Evolutionary conservation across 2,888 invertebrate genomes (phyloP).

Genomic region (Galeruca laticollis): DNA sequence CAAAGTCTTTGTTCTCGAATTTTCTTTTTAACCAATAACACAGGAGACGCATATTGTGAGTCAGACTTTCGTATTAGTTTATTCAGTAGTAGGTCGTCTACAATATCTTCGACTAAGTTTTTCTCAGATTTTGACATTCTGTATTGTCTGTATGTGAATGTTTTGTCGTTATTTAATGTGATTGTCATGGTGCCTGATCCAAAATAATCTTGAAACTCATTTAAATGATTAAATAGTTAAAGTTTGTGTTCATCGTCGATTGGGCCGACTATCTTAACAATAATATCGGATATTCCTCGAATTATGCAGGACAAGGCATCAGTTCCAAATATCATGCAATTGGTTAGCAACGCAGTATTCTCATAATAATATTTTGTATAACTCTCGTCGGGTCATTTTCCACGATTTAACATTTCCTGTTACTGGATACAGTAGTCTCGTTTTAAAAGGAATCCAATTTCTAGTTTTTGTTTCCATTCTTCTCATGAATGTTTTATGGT

Average conservation of each 20-base stretch:
- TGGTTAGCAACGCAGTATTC: slow-evolving; percentile 44
- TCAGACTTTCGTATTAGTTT: slow-evolving; percentile 46
- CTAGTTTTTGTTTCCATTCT: slow-evolving; percentile 47
- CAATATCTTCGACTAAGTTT: slow-evolving; percentile 43
- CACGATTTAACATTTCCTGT: slow-evolving; percentile 41
- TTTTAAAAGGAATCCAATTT: slow-evolving; percentile 37
- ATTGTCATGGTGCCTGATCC: too few species aligned
- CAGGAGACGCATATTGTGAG: slow-evolving; percentile 46
- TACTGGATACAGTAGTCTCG: slow-evolving; percentile 39
- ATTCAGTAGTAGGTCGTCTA: slow-evolving; percentile 43
- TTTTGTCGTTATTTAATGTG: too few species aligned
- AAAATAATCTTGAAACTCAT: too few species aligned
- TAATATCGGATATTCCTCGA: slow-evolving; percentile 43
- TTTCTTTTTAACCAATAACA: slow-evolving; percentile 48
- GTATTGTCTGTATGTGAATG: slow-evolving; percentile 37
- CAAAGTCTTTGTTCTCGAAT: slow-evolving; percentile 48
- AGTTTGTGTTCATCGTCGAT: too few species aligned
- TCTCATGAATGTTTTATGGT: slow-evolving; percentile 42
- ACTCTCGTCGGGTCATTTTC: slow-evolving; percentile 43
- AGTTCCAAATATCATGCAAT: slow-evolving; percentile 42
- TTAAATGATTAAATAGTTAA: too few species aligned
- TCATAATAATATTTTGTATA: slow-evolving; percentile 46
- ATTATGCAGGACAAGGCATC: slow-evolving; percentile 48
- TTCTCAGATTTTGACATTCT: slow-evolving; percentile 46
- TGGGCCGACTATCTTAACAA: slow-evolving; percentile 43